These are phyloP conservation scores for Verasper variegatus DNA, from an alignment of 2,113 vertebrate genomes.

Conservation along the genomic window DNA sequence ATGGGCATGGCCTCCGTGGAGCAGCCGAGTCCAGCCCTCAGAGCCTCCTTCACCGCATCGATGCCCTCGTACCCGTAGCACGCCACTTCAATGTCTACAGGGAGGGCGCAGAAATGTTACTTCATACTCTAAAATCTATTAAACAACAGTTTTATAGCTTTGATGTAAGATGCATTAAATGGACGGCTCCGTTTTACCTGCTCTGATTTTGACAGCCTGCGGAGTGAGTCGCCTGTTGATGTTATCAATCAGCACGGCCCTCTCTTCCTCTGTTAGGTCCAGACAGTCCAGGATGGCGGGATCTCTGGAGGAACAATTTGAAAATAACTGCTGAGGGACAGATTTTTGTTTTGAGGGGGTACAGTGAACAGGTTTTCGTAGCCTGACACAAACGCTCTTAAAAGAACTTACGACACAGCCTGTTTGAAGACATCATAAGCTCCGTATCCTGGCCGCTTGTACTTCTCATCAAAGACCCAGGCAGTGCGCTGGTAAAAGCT, in stretches of 20 bases:
- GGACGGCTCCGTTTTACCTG: constrained; percentile 80
- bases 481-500: constrained; percentile 97
- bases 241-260: constrained; percentile 92
- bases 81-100: constrained; percentile 95
- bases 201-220: constrained; percentile 98
- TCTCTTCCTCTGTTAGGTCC: constrained; percentile 95
- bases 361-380: no score
- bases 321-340: no score
- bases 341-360: no score
- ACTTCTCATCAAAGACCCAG: constrained; percentile 98
- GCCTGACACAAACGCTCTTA: not conserved
- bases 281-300: constrained; percentile 93
- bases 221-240: constrained; percentile 98
- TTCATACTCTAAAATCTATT: not conserved
- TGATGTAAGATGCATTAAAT: not conserved
- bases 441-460: constrained; percentile 96
- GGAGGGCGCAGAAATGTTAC: not conserved
- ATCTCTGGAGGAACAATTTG: constrained; percentile 80
- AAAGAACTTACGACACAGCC: constrained; percentile 92
- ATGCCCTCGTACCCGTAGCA: constrained; percentile 99
- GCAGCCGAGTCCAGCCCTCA: constrained; percentile 93
- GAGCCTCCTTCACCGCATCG: constrained; percentile 96
- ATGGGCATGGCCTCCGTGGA: constrained; percentile 98
- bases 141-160: not conserved
- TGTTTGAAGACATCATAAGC: constrained; percentile 99